Conservation (phyloP, 2,797 vertebrate species). For the Chelonia mydas region DNA sequence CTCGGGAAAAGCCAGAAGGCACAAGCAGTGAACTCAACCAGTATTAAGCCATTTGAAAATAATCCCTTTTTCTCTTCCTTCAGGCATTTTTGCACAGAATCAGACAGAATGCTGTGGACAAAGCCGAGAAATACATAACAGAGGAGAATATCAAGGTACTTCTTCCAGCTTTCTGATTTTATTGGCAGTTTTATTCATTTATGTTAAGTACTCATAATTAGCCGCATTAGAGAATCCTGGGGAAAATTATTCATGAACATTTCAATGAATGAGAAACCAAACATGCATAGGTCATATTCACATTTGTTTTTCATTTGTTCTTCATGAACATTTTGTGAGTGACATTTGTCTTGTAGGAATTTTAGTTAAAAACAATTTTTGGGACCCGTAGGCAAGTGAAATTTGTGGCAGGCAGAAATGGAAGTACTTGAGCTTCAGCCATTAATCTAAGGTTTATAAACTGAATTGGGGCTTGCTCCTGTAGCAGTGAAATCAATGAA, state of each 20-base stretch:
- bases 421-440: not conserved
- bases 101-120: constrained; percentile 90
- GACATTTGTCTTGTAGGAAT: not conserved
- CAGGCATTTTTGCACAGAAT: constrained; percentile 96
- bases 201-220: not conserved
- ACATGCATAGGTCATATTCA: constrained; percentile 1
- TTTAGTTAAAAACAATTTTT: not conserved
- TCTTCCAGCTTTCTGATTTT: not conserved
- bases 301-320: not conserved
- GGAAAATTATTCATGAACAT: not conserved
- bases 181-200: not conserved
- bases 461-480: not conserved
- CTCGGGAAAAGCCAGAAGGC: not conserved
- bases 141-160: constrained; percentile 96
- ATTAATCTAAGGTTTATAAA: not conserved
- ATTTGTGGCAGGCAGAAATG: not conserved
- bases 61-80: constrained; percentile 18
- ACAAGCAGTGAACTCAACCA: constrained; percentile 6
- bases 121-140: constrained; percentile 91
- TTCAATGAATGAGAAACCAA: constrained; percentile 11
- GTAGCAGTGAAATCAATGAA: not conserved
- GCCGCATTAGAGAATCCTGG: not conserved
- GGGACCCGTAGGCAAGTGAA: accelerated
- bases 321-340: not conserved
- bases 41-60: not conserved